A percentile compares a stretch with the other conserved stretches of the same genome.
Conservation (phyloP, 2,888 invertebrate genomes). For the Eilema caniola region DNA sequence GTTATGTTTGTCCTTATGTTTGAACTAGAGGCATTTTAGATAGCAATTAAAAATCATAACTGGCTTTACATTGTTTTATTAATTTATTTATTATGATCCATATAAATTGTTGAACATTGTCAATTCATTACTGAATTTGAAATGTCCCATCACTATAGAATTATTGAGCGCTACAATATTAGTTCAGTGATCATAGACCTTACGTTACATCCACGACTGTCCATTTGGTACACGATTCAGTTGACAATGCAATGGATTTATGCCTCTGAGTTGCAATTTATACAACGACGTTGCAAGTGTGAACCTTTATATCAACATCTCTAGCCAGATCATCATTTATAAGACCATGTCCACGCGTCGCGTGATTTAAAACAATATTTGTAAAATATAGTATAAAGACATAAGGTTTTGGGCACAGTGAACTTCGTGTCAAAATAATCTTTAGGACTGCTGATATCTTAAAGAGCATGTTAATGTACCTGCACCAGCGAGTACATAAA, state of each 20-base stretch:
- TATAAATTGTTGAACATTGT: conserved; percentile 25
- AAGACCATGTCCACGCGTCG: conserved; percentile 56
- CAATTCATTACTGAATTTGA: conserved; percentile 39
- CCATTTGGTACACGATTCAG: conserved; percentile 49
- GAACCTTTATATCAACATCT: conserved; percentile 75
- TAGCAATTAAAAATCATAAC: not conserved
- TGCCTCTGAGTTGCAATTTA: conserved; percentile 51
- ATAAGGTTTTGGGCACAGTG: conserved; percentile 20
- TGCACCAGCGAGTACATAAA: not conserved
- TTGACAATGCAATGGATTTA: conserved; percentile 64
- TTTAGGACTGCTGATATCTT: not conserved
- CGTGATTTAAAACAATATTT: conserved; percentile 58
- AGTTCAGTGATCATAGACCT: conserved; percentile 50
- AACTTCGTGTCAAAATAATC: not conserved
- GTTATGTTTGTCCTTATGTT: not conserved
- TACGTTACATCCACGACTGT: conserved; percentile 42
- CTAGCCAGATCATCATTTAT: conserved; percentile 70
- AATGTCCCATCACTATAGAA: conserved; percentile 41
- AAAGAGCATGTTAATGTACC: not conserved
- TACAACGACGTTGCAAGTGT: conserved; percentile 62
- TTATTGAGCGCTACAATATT: conserved; percentile 47
- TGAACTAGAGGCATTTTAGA: not conserved
- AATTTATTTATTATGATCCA: not conserved
- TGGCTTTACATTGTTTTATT: not conserved
- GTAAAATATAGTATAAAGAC: conserved; percentile 50